A percentile compares a stretch with the other conserved stretches of the same genome.
These are phyloP conservation scores for Ricordea florida DNA, from an alignment of 92 coral and sea anemone genomes.

Conservation along the genomic window DNA sequence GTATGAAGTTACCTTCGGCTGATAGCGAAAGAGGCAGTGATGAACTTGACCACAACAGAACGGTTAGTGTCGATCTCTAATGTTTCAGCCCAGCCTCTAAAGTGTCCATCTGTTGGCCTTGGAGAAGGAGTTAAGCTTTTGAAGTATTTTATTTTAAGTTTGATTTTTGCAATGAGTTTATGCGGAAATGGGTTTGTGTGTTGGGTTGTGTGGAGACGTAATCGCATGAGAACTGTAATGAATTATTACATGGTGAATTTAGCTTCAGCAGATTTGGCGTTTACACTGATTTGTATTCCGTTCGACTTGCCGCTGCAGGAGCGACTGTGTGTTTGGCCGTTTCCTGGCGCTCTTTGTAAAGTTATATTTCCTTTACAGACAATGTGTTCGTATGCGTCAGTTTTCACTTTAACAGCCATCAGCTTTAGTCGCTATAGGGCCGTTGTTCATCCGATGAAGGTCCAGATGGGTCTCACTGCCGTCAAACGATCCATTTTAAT, in stretches of 20 bases:
- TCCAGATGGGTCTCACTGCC: slow-evolving; percentile 58
- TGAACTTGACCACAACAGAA: not conserved
- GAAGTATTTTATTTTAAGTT: slow-evolving; percentile 60
- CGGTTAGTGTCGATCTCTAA: not conserved
- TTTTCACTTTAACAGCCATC: slow-evolving; percentile 73
- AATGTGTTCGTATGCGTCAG: slow-evolving; percentile 76
- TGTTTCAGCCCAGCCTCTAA: not conserved
- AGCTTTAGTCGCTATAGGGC: slow-evolving; percentile 80
- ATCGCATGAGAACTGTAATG: slow-evolving; percentile 78
- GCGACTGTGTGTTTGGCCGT: slow-evolving; percentile 71
- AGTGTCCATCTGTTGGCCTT: slow-evolving; percentile 7
- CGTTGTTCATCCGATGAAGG: slow-evolving; percentile 74
- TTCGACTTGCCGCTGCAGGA: slow-evolving; percentile 81
- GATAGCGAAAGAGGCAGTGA: too few relatives aligned
- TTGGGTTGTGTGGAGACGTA: slow-evolving; percentile 73
- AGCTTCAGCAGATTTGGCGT: slow-evolving; percentile 78
- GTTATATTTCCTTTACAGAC: slow-evolving; percentile 78
- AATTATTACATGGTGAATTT: slow-evolving; percentile 81
- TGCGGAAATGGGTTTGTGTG: slow-evolving; percentile 76
- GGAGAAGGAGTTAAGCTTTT: slow-evolving; percentile 22
- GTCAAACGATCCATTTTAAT: slow-evolving; percentile 50
- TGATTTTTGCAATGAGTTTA: slow-evolving; percentile 58
- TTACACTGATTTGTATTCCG: slow-evolving; percentile 79
- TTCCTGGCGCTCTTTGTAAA: slow-evolving; percentile 58
- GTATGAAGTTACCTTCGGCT: too few relatives aligned